These are phyloP conservation scores for Macrocentrus cingulum DNA, from an alignment of 1,140 invertebrate genomes.

Conservation along the genomic window DNA sequence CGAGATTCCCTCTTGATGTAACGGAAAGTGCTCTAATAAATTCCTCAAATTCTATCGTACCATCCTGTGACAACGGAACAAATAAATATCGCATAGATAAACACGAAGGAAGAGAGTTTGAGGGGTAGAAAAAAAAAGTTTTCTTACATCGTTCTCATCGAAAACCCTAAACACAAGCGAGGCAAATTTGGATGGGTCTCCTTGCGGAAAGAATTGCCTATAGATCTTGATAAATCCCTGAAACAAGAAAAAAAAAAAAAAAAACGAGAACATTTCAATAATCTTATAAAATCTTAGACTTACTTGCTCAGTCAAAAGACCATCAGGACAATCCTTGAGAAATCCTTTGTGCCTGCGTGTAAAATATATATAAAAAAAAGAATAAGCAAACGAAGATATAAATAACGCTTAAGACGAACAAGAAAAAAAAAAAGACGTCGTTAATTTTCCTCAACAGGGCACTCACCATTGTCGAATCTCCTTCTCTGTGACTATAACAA, in stretches of 20 bases:
- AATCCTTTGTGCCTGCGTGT: slow-evolving; percentile 92
- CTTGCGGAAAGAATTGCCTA: slow-evolving; percentile 98
- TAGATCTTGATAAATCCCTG: slow-evolving; percentile 99
- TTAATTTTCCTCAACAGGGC: slow-evolving; percentile 15
- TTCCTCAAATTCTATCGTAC: slow-evolving; percentile 97
- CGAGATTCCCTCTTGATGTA: slow-evolving; percentile 92
- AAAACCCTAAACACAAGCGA: slow-evolving; percentile 96
- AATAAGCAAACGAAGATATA: slow-evolving; percentile 28
- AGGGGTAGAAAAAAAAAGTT: not conserved
- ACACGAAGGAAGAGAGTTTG: slow-evolving; percentile 26
- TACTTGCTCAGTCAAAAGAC: slow-evolving; percentile 89
- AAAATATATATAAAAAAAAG: slow-evolving; percentile 10
- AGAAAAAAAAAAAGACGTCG: slow-evolving; percentile 29
- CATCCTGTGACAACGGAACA: slow-evolving; percentile 83
- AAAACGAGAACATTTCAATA: slow-evolving; percentile 2
- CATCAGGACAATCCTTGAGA: slow-evolving; percentile 90
- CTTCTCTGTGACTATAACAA: slow-evolving; percentile 81
- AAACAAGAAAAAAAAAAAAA: slow-evolving; percentile 45
- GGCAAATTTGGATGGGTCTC: slow-evolving; percentile 96
- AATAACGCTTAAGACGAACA: slow-evolving; percentile 8
- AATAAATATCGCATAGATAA: too few species aligned
- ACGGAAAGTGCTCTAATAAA: slow-evolving; percentile 94
- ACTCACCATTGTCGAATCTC: slow-evolving; percentile 84
- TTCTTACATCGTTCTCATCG: slow-evolving; percentile 95
- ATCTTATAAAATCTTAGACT: slow-evolving; percentile 17